These are phyloP conservation scores for Tetranychus piercei DNA, from an alignment of 2,888 invertebrate species.

Conservation along the genomic window DNA sequence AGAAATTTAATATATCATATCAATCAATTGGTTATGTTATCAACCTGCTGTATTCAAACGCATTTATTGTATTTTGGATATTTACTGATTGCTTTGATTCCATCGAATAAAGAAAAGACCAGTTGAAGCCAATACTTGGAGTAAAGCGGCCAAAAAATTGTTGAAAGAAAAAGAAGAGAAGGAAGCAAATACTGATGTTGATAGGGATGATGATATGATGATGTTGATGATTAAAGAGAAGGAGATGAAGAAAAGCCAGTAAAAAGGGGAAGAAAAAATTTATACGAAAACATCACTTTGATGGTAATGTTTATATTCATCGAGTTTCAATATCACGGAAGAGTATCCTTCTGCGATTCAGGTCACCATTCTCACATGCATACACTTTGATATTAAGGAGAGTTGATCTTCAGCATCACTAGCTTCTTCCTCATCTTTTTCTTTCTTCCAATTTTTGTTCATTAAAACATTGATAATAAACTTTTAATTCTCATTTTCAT, in stretches of 20 bases:
- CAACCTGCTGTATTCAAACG: too few species aligned
- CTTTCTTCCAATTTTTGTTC: neutral
- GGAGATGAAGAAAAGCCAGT: neutral
- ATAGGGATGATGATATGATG: neutral
- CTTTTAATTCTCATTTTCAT: neutral
- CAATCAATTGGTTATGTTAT: too few species aligned
- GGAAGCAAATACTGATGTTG: neutral
- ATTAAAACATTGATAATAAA: neutral
- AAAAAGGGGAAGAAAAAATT: neutral
- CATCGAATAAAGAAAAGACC: too few species aligned
- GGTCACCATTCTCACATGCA: neutral
- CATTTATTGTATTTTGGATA: too few species aligned
- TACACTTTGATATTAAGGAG: neutral
- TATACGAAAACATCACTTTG: neutral
- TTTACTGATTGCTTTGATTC: too few species aligned
- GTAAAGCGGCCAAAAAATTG: too few species aligned
- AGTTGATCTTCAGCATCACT: neutral
- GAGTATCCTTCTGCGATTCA: neutral
- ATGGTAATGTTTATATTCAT: neutral
- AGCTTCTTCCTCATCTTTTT: neutral
- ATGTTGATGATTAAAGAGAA: neutral
- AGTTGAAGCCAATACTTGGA: too few species aligned
- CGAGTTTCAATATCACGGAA: slow-evolving; percentile 1
- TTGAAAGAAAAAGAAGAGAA: neutral
- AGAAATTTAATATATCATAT: too few species aligned